These are phyloP conservation scores for Megalurothrips usitatus DNA, from an alignment of 2,888 invertebrate genomes.

Conservation along the genomic window DNA sequence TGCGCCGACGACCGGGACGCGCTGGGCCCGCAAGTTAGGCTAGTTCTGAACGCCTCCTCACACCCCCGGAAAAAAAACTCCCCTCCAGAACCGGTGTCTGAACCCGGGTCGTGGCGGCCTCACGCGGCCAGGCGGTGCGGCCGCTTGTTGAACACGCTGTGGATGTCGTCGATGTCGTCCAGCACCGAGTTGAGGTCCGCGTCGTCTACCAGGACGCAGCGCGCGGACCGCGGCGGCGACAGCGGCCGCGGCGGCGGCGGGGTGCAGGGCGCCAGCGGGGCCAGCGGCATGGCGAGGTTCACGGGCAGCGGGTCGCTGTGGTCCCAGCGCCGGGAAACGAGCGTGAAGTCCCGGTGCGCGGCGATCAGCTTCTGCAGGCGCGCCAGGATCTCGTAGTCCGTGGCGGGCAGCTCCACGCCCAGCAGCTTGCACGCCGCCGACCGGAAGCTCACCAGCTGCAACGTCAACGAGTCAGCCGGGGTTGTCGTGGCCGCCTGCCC, in stretches of 20 bases:
- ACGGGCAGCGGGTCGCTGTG: conserved; percentile 55
- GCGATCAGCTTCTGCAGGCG: conserved; percentile 78
- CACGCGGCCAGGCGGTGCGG: conserved; percentile 42
- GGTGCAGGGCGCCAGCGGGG: conserved; percentile 50
- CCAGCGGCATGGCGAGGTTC: conserved; percentile 49
- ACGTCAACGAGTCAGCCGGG: conserved; percentile 28
- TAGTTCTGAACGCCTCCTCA: no score
- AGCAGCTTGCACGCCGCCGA: conserved; percentile 68
- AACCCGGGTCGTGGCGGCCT: neutral
- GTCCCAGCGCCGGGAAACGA: conserved; percentile 65
- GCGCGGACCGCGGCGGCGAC: conserved; percentile 47
- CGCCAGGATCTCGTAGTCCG: conserved; percentile 71
- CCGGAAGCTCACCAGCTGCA: conserved; percentile 66
- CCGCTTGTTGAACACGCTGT: conserved; percentile 59
- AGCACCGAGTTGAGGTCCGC: conserved; percentile 65
- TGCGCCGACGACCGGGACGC: no score
- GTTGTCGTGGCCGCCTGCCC: neutral
- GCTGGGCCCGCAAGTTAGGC: no score
- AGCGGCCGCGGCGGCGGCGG: conserved; percentile 40
- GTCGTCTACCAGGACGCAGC: conserved; percentile 54
- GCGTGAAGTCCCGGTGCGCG: conserved; percentile 81
- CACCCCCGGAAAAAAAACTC: neutral
- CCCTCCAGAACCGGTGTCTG: no score
- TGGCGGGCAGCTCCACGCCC: conserved; percentile 65
- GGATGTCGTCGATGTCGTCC: conserved; percentile 58